phyloP scores from a whole-genome alignment of 2,888 invertebrate species.

The Ophonus ardosiacus region DNA sequence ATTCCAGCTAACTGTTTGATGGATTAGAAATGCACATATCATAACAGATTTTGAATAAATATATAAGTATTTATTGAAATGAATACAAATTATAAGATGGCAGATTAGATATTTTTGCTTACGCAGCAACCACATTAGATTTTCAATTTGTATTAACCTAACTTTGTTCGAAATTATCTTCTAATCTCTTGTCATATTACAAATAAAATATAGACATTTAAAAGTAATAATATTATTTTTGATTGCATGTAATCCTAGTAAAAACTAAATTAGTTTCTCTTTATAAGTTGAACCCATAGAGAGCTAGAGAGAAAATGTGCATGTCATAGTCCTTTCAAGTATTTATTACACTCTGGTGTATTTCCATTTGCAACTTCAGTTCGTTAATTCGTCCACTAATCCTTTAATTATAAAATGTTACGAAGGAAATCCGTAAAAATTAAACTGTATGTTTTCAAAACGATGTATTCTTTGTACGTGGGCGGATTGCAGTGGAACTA shows the following conservation, averaged over 20 bases:
- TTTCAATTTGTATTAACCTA: too few species aligned
- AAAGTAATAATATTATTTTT: neutral
- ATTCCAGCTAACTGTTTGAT: too few species aligned
- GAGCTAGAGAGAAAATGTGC: neutral
- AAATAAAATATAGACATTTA: neutral
- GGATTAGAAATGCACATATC: too few species aligned
- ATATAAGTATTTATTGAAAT: too few species aligned
- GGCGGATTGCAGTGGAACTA: neutral
- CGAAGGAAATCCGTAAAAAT: neutral
- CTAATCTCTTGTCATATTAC: neutral
- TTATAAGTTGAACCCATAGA: neutral
- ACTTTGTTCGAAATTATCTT: too few species aligned
- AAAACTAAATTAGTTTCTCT: neutral
- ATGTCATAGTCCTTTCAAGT: neutral
- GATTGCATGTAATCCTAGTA: neutral
- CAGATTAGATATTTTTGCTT: too few species aligned
- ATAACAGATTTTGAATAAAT: too few species aligned
- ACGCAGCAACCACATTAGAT: too few species aligned
- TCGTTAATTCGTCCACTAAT: neutral
- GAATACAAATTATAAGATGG: too few species aligned
- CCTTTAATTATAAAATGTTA: neutral
- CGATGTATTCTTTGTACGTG: neutral
- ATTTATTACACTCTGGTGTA: neutral
- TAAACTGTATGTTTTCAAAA: neutral
- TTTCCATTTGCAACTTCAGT: neutral